Conservation (phyloP, 2,888 invertebrate genomes). For the Torymus texanus region DNA sequence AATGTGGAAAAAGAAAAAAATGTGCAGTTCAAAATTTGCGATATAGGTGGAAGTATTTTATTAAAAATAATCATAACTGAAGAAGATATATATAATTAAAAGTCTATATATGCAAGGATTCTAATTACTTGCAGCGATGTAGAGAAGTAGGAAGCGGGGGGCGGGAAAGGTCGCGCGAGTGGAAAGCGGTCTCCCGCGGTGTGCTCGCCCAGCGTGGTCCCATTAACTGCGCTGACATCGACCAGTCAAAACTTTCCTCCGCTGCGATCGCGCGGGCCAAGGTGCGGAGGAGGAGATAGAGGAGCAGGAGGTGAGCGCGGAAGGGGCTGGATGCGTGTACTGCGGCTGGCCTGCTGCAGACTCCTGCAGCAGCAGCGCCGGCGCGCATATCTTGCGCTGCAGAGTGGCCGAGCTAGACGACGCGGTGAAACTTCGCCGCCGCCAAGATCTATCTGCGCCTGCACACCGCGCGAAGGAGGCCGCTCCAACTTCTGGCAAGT, state of each 20-base stretch:
- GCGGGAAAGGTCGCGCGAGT: neutral
- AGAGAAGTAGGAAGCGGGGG: neutral
- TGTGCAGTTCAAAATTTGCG: no score
- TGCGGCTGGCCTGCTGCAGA: constrained; percentile 23
- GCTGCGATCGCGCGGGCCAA: constrained; percentile 46
- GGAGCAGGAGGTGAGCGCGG: constrained; percentile 1
- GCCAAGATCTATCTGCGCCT: neutral
- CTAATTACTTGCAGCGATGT: no score
- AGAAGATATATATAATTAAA: no score
- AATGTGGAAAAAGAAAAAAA: no score
- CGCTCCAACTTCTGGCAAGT: no score
- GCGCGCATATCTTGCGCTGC: neutral
- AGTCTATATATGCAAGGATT: no score
- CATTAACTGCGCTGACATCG: constrained; percentile 45
- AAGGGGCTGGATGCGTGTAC: constrained; percentile 8
- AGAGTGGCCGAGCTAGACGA: neutral
- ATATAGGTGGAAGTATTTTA: no score
- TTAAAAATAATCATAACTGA: no score
- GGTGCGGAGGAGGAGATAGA: constrained; percentile 11
- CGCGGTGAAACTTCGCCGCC: neutral
- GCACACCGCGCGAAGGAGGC: neutral
- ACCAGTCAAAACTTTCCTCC: constrained; percentile 56
- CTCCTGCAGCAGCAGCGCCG: neutral
- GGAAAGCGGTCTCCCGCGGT: neutral
- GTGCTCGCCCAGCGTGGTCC: constrained; percentile 10